These are phyloP conservation scores for Acanthochromis polyacanthus DNA, from an alignment of 2,113 vertebrate genomes.

Conservation along the genomic window DNA sequence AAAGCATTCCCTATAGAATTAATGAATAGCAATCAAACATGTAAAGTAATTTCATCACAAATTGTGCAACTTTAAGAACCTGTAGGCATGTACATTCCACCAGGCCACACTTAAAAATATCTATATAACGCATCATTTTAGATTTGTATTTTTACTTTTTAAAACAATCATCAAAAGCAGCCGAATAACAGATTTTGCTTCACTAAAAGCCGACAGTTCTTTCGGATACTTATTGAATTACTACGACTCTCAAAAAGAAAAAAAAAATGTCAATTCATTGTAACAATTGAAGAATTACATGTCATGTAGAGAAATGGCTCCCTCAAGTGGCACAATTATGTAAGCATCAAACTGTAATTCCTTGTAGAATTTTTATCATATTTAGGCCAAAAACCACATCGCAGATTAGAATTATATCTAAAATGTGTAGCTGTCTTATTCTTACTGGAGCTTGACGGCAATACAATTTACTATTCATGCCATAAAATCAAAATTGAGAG, in stretches of 20 bases:
- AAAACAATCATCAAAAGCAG: background rate
- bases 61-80: background rate
- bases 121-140: background rate
- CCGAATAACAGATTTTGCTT: background rate
- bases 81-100: background rate
- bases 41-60: background rate
- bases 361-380: background rate
- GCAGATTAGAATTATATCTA: background rate
- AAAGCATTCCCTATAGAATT: background rate
- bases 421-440: no score
- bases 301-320: constrained; percentile 61
- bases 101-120: background rate
- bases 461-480: no score
- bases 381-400: background rate
- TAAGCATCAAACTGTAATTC: background rate
- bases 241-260: background rate
- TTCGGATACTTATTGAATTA: background rate
- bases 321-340: constrained; percentile 52
- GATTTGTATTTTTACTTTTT: background rate
- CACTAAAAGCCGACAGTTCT: background rate
- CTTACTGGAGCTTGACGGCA: background rate
- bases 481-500: background rate
- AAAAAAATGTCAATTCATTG: background rate
- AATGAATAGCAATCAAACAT: background rate
- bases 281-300: background rate